phyloP scores from a whole-genome alignment of 37 sponge, comb jelly and placozoan species.

The Cladorhizidae sp. region DNA sequence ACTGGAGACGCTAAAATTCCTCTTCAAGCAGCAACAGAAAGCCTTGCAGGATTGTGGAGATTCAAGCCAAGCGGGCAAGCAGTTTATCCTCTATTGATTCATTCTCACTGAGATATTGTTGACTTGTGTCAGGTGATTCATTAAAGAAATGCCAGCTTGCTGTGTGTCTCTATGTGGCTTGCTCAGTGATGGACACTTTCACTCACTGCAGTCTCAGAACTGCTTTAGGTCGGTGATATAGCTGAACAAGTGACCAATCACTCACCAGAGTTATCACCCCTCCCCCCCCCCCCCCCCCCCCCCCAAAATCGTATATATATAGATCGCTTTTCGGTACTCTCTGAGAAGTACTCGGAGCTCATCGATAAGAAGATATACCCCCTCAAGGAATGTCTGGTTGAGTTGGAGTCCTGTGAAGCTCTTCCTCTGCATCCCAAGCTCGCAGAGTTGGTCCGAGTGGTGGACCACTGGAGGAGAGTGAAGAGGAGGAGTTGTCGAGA shows the following conservation, averaged over 20 bases:
- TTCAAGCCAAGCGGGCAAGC: background rate
- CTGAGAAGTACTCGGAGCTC: constrained; percentile 41
- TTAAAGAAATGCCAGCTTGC: constrained; percentile 46
- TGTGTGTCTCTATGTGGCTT: constrained; percentile 46
- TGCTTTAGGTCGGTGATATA: constrained; percentile 50
- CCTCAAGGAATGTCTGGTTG: constrained; percentile 27
- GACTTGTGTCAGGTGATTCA: constrained; percentile 41
- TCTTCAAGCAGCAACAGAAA: constrained; percentile 73
- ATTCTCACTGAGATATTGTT: too few relatives aligned
- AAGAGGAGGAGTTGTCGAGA: constrained; percentile 19
- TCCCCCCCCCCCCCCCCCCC: too few relatives aligned
- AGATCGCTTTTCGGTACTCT: constrained; percentile 41
- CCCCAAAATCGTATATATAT: too few relatives aligned
- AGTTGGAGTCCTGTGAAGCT: constrained; percentile 14
- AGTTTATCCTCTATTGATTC: too few relatives aligned
- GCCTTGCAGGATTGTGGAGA: constrained; percentile 11
- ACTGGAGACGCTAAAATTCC: constrained; percentile 54
- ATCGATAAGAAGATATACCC: background rate
- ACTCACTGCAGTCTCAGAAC: constrained; percentile 37
- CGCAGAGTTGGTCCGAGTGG: constrained; percentile 11
- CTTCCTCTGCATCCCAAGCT: constrained; percentile 61
- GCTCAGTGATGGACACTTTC: constrained; percentile 30
- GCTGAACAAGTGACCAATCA: too few relatives aligned
- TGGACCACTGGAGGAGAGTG: constrained; percentile 18
- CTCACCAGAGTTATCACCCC: too few relatives aligned